Evolutionary conservation across 2,113 vertebrate species (phyloP).

Genomic region (Oncorhynchus clarkii): DNA sequence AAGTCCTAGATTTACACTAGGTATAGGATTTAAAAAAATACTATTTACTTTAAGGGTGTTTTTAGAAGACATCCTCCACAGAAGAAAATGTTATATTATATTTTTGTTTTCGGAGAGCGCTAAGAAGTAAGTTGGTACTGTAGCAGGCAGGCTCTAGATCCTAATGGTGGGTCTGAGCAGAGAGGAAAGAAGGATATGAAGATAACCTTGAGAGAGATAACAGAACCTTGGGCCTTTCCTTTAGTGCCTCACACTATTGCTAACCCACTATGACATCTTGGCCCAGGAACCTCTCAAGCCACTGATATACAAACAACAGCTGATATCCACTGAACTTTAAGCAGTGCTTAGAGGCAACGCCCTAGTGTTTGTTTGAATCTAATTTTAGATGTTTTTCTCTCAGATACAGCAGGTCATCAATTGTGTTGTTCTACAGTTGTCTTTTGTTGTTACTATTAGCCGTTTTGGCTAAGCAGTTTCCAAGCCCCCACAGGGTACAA

Average conservation of each 20-base stretch:
- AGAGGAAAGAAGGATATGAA: constrained; percentile 47
- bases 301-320: constrained; percentile 40
- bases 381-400: constrained; percentile 25
- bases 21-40: constrained; percentile 30
- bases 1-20: constrained; percentile 6
- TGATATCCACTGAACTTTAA: constrained; percentile 57
- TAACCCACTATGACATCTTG: constrained; percentile 70
- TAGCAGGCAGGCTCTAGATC: constrained; percentile 34
- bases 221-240: constrained; percentile 55
- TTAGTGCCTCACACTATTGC: constrained; percentile 43
- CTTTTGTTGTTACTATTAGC: constrained; percentile 41
- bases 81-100: constrained; percentile 21
- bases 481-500: constrained; percentile 52
- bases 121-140: constrained; percentile 6
- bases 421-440: constrained; percentile 17
- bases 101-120: neutral
- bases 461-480: constrained; percentile 35
- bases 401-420: neutral
- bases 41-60: constrained; percentile 11
- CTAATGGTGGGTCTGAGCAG: constrained; percentile 41
- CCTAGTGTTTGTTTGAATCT: constrained; percentile 14
- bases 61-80: neutral
- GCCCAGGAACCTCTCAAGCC: constrained; percentile 55
- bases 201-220: constrained; percentile 71
- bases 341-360: constrained; percentile 31